phyloP scores from a whole-genome alignment of 2,113 vertebrate genomes.

The Gnathonemus echidnorhynchus region DNA sequence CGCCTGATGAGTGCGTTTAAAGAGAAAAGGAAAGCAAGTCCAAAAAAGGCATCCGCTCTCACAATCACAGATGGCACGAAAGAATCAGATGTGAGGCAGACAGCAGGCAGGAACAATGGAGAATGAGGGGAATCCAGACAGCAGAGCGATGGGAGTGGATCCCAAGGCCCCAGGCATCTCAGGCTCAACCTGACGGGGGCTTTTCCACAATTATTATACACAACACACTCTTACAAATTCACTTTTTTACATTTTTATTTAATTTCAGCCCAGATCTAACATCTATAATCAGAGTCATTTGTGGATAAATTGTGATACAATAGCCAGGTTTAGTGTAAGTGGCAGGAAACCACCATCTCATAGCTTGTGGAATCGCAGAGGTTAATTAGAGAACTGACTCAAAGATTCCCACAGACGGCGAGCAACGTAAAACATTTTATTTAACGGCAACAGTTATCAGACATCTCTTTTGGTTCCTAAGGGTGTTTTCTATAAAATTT shows the following conservation, averaged over 20 bases:
- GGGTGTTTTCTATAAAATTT: not conserved
- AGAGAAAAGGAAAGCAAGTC: not conserved
- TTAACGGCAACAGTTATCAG: not conserved
- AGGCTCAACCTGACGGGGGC: not conserved
- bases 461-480: not conserved
- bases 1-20: not conserved
- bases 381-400: not conserved
- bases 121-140: not conserved
- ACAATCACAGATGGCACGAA: not conserved
- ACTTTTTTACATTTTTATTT: not conserved
- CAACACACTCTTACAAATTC: not conserved
- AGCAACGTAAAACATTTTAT: not conserved
- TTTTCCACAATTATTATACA: not conserved
- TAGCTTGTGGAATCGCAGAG: not conserved
- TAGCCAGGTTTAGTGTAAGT: not conserved
- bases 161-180: not conserved
- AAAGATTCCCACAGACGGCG: not conserved
- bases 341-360: not conserved
- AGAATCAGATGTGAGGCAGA: not conserved
- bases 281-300: not conserved
- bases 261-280: not conserved
- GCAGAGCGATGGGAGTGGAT: not conserved
- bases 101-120: not conserved
- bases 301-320: not conserved
- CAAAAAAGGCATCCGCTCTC: not conserved